Evolutionary conservation across 2,113 vertebrate species (phyloP).

Genomic region (Lanius ludovicianus): DNA sequence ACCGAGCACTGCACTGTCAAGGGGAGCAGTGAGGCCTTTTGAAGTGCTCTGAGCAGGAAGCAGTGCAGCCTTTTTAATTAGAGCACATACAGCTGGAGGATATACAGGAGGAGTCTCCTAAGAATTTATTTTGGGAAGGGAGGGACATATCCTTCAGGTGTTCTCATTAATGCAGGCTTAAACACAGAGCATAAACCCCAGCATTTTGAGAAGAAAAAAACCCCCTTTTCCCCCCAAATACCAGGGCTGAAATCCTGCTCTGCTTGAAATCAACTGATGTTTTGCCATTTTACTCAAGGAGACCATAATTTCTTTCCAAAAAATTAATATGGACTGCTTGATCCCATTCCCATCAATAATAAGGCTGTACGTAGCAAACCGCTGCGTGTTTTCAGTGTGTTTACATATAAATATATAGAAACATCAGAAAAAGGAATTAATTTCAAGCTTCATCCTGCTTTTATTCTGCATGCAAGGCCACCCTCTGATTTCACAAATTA

Average conservation of each 20-base stretch:
- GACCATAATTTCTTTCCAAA: not conserved
- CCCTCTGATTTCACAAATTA: not conserved
- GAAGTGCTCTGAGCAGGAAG: constrained; percentile 80
- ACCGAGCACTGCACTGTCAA: constrained; percentile 50
- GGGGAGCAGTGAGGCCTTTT: constrained; percentile 72
- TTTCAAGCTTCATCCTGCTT: constrained; percentile 1
- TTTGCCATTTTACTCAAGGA: constrained; percentile 49
- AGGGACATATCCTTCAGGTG: constrained; percentile 71
- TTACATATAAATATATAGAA: constrained; percentile 40
- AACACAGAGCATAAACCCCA: constrained; percentile 43
- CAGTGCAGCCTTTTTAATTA: constrained; percentile 81
- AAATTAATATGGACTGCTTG: not conserved
- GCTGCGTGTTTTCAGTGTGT: not conserved
- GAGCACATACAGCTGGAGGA: constrained; percentile 73
- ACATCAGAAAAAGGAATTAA: not conserved
- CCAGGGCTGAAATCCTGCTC: not conserved
- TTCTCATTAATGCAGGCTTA: constrained; percentile 65
- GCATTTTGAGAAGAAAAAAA: not conserved
- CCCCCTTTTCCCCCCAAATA: not conserved
- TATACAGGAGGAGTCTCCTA: constrained; percentile 60
- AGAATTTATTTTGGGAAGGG: constrained; percentile 66
- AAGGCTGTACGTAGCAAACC: not conserved
- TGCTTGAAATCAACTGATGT: constrained; percentile 35
- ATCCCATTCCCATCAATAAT: constrained; percentile 43
- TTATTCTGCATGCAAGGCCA: not conserved